Conservation (phyloP, 2,888 invertebrate genomes). For the Scaptomyza tumidula region DNA sequence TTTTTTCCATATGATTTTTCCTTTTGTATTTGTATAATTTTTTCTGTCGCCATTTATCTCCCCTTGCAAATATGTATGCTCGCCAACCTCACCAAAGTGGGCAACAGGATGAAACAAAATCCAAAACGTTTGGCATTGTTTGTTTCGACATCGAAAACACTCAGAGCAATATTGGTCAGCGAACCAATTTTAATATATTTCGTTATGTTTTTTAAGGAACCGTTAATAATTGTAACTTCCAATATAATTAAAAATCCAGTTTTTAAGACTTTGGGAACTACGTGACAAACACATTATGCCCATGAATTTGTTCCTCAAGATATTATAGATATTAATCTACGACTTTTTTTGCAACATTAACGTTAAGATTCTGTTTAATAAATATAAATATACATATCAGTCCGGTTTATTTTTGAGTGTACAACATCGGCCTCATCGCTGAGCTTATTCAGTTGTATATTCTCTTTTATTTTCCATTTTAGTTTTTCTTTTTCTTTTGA, state of each 20-base stretch:
- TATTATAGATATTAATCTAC: too few species aligned
- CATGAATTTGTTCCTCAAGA: too few species aligned
- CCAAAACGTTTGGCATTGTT: constrained; percentile 43
- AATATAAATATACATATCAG: too few species aligned
- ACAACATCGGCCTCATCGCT: constrained; percentile 8
- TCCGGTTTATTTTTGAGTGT: not conserved
- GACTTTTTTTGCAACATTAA: too few species aligned
- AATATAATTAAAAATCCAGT: too few species aligned
- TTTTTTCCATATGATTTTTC: constrained; percentile 70
- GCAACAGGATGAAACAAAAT: constrained; percentile 3
- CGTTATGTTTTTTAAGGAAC: not conserved
- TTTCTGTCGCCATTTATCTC: constrained; percentile 74
- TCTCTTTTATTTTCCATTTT: constrained; percentile 24
- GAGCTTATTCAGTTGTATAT: constrained; percentile 32
- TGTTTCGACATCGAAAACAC: constrained; percentile 3
- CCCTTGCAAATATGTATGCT: constrained; percentile 39
- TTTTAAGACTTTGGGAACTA: too few species aligned
- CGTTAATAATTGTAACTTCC: too few species aligned
- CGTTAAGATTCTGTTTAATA: too few species aligned
- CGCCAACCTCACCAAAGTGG: constrained; percentile 34
- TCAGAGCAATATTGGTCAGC: not conserved
- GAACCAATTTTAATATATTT: not conserved
- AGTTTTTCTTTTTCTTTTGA: constrained; percentile 38
- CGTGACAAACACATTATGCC: too few species aligned
- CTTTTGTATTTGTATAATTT: constrained; percentile 78